Evolutionary conservation across 2,888 invertebrate species (phyloP).

Genomic region (Camptogramma bilineatum): DNA sequence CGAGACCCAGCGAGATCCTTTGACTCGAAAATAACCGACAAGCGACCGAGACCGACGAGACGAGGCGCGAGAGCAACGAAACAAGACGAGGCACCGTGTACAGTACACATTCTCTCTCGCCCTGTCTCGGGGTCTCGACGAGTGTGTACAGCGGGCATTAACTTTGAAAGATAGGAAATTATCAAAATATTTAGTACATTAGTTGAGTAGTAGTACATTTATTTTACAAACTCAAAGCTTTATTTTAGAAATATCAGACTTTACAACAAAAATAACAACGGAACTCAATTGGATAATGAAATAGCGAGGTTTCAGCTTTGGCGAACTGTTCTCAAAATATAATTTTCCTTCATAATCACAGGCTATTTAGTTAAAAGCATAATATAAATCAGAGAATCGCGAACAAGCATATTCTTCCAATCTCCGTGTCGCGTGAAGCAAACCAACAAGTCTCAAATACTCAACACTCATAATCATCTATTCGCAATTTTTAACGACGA

Average conservation of each 20-base stretch:
- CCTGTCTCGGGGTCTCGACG: too few relatives aligned
- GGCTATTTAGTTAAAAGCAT: conserved; percentile 28
- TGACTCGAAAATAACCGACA: too few relatives aligned
- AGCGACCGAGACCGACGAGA: too few relatives aligned
- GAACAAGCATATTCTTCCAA: conserved; percentile 1
- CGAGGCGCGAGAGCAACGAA: too few relatives aligned
- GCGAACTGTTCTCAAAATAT: conserved; percentile 28
- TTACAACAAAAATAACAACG: background rate
- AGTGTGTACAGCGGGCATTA: too few relatives aligned
- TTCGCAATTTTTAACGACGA: conserved; percentile 21
- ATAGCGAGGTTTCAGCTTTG: background rate
- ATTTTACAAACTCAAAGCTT: background rate
- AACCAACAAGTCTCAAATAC: conserved; percentile 24
- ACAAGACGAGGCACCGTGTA: too few relatives aligned
- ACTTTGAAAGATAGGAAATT: conserved; percentile 17
- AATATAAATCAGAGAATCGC: conserved; percentile 27
- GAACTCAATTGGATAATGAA: background rate
- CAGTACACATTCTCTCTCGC: too few relatives aligned
- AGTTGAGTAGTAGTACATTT: background rate
- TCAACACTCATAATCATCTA: conserved; percentile 45
- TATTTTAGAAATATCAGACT: background rate
- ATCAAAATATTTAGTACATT: too few relatives aligned
- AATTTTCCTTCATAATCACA: conserved; percentile 27
- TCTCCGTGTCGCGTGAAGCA: conserved; percentile 19
- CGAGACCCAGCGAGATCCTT: too few relatives aligned